Base-by-base conservation (phyloP, 2,113 vertebrate species). In the Hypocryptadius cinnamomeus region DNA sequence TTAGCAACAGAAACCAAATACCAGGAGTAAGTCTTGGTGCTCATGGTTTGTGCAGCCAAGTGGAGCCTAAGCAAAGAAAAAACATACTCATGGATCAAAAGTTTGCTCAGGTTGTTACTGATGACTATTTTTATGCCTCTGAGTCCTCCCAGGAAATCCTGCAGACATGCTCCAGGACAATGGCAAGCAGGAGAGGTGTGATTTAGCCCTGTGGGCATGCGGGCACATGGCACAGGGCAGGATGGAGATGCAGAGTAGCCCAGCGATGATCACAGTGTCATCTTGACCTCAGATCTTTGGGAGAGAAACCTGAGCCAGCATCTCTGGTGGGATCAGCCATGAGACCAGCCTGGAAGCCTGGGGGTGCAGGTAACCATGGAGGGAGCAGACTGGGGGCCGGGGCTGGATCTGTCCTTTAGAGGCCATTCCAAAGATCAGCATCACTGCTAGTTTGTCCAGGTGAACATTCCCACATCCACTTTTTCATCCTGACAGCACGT, bases 331-430 rank as follows among this genome's bases (percentile, higher is more conserved):
- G 15, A 13, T 71, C 13, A 48, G 8, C 53, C 28, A 3, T 0
- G 3, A 27, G n/a, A 22, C 7, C 5, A 3, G 1, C 7, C 65
- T 31, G 22, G 1, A 1, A 73, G 20, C 10, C 45, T 1, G 0
- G 4, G 33, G 12, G 2, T 31, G 11, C 17, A 21, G 54, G 22
- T 20, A 42, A 13, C 15, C 25, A 12, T 0, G 1, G 50, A 60
- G 13, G 31, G 15, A 85, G 5, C 13, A 77, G 33, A 15, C 2
- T 8, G 3, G 8, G 20, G 5, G 5, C 30, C 6, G 3, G 31
- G 5, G 18, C 6, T 50, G 64, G 31, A 51, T 40, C 23, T 31
- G 7, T 14, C 33, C 42, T 51, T 65, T 14, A 13, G 11, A 21
- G 76, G 68, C 7, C 23, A 5, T 65, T 53, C 40, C 54, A 37